A percentile compares a stretch with the other conserved stretches of the same genome.
Evolutionary conservation across 2,797 vertebrate species (phyloP).

Genomic region (Poeciliopsis presidionis): DNA sequence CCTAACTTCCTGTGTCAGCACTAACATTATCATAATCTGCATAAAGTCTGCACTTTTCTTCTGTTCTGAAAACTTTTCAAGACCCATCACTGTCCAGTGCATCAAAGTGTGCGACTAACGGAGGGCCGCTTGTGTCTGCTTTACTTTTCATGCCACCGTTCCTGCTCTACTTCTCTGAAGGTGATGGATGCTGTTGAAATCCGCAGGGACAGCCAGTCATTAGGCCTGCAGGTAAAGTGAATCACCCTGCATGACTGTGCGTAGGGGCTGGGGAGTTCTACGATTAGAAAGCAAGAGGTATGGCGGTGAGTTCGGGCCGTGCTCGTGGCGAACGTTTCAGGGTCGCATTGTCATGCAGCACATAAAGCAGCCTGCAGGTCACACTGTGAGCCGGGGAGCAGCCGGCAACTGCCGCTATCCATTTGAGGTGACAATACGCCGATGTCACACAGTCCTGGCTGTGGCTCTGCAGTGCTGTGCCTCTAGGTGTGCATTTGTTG

Average conservation of each 20-base stretch:
- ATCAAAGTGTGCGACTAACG: constrained; percentile 42
- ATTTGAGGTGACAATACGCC: constrained; percentile 72
- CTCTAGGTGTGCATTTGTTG: constrained; percentile 25
- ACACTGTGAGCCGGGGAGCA: constrained; percentile 39
- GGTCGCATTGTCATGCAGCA: constrained; percentile 65
- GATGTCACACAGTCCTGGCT: constrained; percentile 49
- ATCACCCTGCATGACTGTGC: constrained; percentile 27
- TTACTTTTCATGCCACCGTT: constrained; percentile 52
- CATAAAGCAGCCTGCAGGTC: constrained; percentile 68
- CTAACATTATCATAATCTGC: constrained; percentile 27
- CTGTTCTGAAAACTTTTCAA: constrained; percentile 16
- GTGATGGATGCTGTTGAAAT: constrained; percentile 66
- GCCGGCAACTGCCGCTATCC: constrained; percentile 67
- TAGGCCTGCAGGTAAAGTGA: constrained; percentile 59
- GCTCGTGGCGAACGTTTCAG: constrained; percentile 56
- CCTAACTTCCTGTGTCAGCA: constrained; percentile 12
- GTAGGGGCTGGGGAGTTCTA: constrained; percentile 1
- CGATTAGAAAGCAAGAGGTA: constrained; percentile 18
- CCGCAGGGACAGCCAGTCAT: constrained; percentile 64
- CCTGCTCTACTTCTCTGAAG: constrained; percentile 50
- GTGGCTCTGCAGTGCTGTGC: constrained; percentile 30
- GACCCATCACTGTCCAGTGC: constrained; percentile 22
- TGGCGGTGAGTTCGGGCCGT: constrained; percentile 30
- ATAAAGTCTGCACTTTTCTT: constrained; percentile 28
- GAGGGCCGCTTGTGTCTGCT: constrained; percentile 38